Evolutionary conservation across 2,113 vertebrate genomes (phyloP).

Genomic region (Mellivora capensis): DNA sequence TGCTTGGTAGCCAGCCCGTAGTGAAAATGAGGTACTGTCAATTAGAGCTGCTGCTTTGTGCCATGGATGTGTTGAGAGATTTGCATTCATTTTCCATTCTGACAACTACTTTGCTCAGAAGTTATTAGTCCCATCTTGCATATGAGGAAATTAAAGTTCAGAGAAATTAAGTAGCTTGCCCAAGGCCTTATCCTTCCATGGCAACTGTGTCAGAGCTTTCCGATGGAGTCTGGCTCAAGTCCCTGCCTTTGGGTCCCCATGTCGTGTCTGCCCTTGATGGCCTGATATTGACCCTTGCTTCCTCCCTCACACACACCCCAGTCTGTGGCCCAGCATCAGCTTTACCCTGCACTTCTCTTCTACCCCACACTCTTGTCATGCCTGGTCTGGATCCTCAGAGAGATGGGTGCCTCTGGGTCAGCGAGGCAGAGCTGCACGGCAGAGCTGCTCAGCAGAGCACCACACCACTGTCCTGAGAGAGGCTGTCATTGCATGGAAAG

Average conservation of each 20-base stretch:
- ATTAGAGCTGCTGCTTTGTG: constrained; percentile 8
- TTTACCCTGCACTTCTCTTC: neutral
- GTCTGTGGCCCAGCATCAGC: neutral
- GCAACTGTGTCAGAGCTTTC: neutral
- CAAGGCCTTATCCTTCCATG: neutral
- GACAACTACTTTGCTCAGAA: neutral
- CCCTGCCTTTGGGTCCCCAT: neutral
- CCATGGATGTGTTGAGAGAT: neutral
- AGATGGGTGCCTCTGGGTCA: neutral
- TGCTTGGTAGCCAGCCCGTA: neutral
- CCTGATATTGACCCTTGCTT: neutral
- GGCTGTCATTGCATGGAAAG: neutral
- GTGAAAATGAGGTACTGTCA: neutral
- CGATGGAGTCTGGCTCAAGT: neutral
- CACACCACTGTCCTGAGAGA: neutral
- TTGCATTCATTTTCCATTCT: neutral
- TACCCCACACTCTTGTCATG: neutral
- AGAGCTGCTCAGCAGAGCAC: neutral
- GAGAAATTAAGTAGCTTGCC: neutral
- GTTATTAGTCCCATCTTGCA: neutral
- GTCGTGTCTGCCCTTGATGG: neutral
- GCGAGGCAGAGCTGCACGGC: neutral
- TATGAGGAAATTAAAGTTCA: neutral
- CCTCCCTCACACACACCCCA: neutral
- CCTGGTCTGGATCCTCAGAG: neutral